A percentile compares a stretch with the other conserved stretches of the same genome.
These are phyloP conservation scores for Physella acuta DNA, from an alignment of 1,140 invertebrate species.

Conservation along the genomic window DNA sequence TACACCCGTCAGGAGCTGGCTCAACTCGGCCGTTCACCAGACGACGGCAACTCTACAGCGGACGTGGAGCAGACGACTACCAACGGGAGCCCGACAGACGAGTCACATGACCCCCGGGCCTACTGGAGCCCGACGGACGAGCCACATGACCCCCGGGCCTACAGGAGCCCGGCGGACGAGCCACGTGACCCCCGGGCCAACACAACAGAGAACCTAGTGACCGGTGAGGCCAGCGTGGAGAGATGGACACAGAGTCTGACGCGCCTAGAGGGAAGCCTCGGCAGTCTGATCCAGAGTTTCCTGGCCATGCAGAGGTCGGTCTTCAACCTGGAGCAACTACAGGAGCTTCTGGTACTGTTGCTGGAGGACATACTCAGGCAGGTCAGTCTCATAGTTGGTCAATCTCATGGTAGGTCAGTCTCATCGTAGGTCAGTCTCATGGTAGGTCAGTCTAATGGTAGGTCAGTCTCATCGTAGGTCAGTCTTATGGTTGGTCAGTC, in stretches of 20 bases:
- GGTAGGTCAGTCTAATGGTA: not conserved
- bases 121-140: no score
- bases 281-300: constrained; percentile 16
- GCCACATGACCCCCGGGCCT: not conserved
- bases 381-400: constrained; percentile 2
- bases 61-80: no score
- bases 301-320: constrained; percentile 13
- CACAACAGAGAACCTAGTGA: not conserved
- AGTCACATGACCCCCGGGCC: not conserved
- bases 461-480: not conserved
- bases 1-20: no score
- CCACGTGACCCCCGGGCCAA: not conserved
- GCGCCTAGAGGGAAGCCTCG: constrained; percentile 9
- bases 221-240: not conserved
- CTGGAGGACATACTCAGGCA: constrained; percentile 24
- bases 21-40: no score
- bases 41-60: no score
- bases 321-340: constrained; percentile 22
- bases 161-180: no score
- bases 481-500: not conserved
- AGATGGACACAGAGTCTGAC: not conserved
- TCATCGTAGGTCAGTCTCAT: not conserved
- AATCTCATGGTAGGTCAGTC: not conserved
- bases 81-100: no score
- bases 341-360: constrained; percentile 19